phyloP scores from a whole-genome alignment of 2,797 vertebrate genomes.

The Varecia variegata region DNA sequence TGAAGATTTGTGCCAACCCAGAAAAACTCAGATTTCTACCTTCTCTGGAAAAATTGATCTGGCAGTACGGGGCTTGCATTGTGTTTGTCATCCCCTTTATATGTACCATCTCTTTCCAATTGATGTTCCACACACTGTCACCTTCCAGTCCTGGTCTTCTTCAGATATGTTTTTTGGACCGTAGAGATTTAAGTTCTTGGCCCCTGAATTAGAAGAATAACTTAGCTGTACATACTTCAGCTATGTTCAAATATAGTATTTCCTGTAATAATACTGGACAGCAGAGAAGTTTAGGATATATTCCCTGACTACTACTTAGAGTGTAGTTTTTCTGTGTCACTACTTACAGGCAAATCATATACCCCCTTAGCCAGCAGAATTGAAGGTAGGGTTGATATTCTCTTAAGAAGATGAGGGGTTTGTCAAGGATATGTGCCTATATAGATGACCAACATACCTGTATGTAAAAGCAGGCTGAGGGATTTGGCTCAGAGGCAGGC shows the following conservation, averaged over 20 bases:
- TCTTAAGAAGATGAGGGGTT: background rate
- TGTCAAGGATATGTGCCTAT: background rate
- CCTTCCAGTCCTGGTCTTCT: background rate
- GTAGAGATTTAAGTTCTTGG: background rate
- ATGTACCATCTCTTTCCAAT: background rate
- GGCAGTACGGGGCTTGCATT: background rate
- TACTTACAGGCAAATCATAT: background rate
- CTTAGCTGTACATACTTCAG: background rate
- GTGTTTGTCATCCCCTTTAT: background rate
- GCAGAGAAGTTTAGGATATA: background rate
- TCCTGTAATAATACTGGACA: background rate
- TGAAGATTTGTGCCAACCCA: background rate
- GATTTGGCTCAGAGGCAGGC: background rate
- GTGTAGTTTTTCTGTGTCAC: background rate
- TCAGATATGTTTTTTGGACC: background rate
- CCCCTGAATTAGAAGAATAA: background rate
- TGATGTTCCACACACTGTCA: background rate
- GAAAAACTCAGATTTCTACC: background rate
- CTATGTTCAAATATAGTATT: background rate
- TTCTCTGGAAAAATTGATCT: background rate
- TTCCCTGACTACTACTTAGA: background rate
- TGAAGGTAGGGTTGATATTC: background rate
- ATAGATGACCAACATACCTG: background rate
- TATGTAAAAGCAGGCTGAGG: background rate
- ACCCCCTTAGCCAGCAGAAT: background rate